phyloP scores from a whole-genome alignment of 2,113 vertebrate genomes.

The Centropus bengalensis region DNA sequence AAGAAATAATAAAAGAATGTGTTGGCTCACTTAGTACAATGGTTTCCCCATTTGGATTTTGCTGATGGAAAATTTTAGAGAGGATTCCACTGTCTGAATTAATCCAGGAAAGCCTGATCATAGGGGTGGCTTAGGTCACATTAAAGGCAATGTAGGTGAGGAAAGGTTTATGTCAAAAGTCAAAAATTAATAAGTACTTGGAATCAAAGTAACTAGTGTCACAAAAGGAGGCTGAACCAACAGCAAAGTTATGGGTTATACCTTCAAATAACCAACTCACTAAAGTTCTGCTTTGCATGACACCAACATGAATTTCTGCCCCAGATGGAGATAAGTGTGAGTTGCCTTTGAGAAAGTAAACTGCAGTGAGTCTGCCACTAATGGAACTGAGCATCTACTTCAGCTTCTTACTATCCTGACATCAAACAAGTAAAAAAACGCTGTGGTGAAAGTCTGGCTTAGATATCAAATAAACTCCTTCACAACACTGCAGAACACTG shows the following conservation, averaged over 20 bases:
- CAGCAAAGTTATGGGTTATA: background rate
- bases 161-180: background rate
- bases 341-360: background rate
- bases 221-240: background rate
- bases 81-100: background rate
- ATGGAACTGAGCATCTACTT: background rate
- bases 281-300: background rate
- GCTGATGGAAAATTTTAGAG: background rate
- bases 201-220: background rate
- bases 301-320: background rate
- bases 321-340: background rate
- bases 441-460: background rate
- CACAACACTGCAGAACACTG: background rate
- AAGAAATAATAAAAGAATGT: background rate
- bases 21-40: background rate
- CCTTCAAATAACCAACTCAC: background rate
- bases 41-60: background rate
- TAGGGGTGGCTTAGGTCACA: background rate
- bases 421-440: background rate
- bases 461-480: accelerated
- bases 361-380: background rate
- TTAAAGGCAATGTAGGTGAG: background rate
- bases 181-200: background rate
- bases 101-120: background rate
- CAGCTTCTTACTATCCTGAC: background rate